phyloP scores from a whole-genome alignment of 2,888 invertebrate species.

The Troilus luridus region DNA sequence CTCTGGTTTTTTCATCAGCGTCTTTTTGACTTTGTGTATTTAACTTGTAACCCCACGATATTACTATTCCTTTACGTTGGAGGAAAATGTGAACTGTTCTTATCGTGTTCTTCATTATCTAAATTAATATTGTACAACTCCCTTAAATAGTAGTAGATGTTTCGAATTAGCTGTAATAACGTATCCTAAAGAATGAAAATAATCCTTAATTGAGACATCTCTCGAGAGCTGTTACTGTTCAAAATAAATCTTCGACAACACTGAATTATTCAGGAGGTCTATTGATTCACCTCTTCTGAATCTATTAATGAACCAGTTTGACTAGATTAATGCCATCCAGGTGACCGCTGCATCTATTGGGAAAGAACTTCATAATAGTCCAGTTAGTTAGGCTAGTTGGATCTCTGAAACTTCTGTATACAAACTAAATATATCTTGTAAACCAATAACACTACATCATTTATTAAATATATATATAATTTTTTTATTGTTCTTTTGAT shows the following conservation, averaged over 20 bases:
- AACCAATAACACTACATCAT: no score
- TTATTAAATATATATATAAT: no score
- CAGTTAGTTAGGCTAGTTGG: not conserved
- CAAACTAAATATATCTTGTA: not conserved
- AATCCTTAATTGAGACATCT: constrained; percentile 15
- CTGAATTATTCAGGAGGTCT: constrained; percentile 39
- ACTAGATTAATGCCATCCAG: not conserved
- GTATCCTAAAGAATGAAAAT: not conserved
- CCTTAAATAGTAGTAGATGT: no score
- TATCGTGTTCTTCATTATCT: no score
- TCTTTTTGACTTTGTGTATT: no score
- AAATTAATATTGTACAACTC: no score
- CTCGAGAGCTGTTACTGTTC: not conserved
- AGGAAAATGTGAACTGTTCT: no score
- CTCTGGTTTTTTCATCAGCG: no score
- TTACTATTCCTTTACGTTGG: no score
- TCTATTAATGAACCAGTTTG: constrained; percentile 11
- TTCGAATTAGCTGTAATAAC: not conserved
- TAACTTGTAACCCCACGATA: no score
- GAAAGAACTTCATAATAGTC: not conserved
- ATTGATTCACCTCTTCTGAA: constrained; percentile 1
- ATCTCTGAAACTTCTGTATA: not conserved
- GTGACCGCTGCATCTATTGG: not conserved
- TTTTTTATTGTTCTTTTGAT: no score
- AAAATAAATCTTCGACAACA: constrained; percentile 26